phyloP scores from a whole-genome alignment of 1,140 invertebrate species.

The Rhopalosiphum padi region DNA sequence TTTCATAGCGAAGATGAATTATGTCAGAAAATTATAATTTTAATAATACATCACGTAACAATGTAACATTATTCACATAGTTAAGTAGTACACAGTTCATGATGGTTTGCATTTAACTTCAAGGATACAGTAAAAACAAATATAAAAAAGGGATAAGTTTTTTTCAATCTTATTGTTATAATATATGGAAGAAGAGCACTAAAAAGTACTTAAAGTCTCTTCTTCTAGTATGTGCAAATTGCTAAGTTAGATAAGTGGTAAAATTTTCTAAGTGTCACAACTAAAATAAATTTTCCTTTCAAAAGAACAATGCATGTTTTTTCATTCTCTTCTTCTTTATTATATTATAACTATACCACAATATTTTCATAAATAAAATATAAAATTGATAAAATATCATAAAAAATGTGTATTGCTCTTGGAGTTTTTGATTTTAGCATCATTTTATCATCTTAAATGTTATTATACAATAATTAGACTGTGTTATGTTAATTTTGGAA shows the following conservation, averaged over 20 bases:
- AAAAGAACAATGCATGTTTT: background rate
- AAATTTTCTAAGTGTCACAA: background rate
- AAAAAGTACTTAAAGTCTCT: background rate
- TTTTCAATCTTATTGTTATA: background rate
- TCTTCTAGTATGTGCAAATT: background rate
- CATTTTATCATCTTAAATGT: background rate
- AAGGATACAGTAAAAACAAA: background rate
- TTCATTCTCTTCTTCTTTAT: background rate
- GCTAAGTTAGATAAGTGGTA: background rate
- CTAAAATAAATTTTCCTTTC: background rate
- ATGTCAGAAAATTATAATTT: background rate
- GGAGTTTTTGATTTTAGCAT: background rate
- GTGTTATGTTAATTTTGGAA: background rate
- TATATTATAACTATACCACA: background rate
- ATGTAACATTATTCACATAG: background rate
- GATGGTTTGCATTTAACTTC: background rate
- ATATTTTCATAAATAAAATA: background rate
- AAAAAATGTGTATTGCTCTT: background rate
- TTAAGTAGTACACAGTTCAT: background rate
- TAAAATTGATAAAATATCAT: background rate
- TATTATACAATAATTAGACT: background rate
- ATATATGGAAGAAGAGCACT: background rate
- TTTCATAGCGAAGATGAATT: background rate
- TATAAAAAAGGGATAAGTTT: slow-evolving; percentile 23
- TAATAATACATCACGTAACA: background rate